Percentiles rank a stretch among this genome's conserved stretches.
Conservation (phyloP, 2,888 invertebrate species). For the Sinodicranocentrus sp. region DNA sequence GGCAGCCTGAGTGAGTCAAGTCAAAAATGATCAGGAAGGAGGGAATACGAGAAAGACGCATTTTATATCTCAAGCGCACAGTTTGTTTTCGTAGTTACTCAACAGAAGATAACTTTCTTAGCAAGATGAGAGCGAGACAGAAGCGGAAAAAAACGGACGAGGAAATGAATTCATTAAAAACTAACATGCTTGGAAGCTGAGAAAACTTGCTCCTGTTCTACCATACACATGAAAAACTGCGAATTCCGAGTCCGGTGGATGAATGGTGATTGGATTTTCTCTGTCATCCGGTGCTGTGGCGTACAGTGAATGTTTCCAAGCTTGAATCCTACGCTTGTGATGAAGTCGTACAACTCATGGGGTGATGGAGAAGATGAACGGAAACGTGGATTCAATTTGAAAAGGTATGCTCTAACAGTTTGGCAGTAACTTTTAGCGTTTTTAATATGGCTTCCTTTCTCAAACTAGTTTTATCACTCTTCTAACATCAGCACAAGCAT, state of each 20-base stretch:
- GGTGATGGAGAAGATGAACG: conserved; percentile 7
- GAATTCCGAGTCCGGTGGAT: conserved; percentile 34
- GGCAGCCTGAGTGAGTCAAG: conserved; percentile 19
- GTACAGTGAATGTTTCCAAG: too few species aligned
- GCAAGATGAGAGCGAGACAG: too few species aligned
- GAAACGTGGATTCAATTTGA: conserved; percentile 34
- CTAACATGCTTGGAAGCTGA: too few species aligned
- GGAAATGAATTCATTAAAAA: too few species aligned
- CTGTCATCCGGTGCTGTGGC: background rate
- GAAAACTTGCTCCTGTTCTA: conserved; percentile 1
- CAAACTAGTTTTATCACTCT: conserved; percentile 52
- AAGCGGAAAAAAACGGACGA: too few species aligned
- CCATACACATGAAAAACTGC: conserved; percentile 23
- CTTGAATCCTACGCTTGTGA: background rate
- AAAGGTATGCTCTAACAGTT: conserved; percentile 32
- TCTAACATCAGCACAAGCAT: conserved; percentile 31
- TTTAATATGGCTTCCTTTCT: conserved; percentile 42
- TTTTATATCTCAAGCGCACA: too few species aligned
- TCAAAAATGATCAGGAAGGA: background rate
- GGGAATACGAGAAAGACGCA: background rate
- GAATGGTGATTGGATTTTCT: conserved; percentile 39
- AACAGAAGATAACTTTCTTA: too few species aligned
- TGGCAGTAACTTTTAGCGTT: background rate
- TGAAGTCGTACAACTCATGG: background rate
- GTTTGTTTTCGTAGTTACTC: too few species aligned